A percentile compares a stretch with the other conserved stretches of the same genome.
Evolutionary conservation across 2,113 vertebrate genomes (phyloP).

Genomic region (Engraulis encrasicolus): DNA sequence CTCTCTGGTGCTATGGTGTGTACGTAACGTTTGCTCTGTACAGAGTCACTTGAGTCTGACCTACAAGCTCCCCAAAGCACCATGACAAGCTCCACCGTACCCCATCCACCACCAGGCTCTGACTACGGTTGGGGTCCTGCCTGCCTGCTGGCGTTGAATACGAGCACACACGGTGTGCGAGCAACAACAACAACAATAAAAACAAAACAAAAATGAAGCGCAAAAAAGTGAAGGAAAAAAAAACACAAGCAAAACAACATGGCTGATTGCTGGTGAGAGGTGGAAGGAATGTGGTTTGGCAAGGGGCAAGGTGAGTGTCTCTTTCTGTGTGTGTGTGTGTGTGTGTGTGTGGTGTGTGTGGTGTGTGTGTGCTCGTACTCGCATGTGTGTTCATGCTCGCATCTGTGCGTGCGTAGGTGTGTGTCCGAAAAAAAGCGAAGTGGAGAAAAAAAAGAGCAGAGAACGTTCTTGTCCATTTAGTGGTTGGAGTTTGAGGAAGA

Average conservation of each 20-base stretch:
- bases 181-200: neutral
- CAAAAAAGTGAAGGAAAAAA: no score
- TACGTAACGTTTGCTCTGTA: constrained; percentile 28
- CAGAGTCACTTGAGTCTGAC: neutral
- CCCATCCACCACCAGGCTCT: no score
- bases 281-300: neutral
- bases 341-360: neutral
- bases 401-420: no score
- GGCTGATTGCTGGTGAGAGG: neutral
- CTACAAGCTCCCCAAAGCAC: constrained; percentile 14
- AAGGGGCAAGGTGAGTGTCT: no score
- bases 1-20: neutral
- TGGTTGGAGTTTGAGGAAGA: constrained; percentile 52
- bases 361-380: neutral
- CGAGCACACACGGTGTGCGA: neutral
- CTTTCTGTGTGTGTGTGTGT: no score
- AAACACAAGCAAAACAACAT: neutral
- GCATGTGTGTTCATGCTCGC: no score
- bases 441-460: constrained; percentile 31
- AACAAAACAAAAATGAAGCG: no score
- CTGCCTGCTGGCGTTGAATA: neutral
- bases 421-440: no score
- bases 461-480: constrained; percentile 60
- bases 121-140: no score
- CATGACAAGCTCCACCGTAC: constrained; percentile 25